phyloP scores from a whole-genome alignment of 2,797 vertebrate species.

The Clamator glandarius region DNA sequence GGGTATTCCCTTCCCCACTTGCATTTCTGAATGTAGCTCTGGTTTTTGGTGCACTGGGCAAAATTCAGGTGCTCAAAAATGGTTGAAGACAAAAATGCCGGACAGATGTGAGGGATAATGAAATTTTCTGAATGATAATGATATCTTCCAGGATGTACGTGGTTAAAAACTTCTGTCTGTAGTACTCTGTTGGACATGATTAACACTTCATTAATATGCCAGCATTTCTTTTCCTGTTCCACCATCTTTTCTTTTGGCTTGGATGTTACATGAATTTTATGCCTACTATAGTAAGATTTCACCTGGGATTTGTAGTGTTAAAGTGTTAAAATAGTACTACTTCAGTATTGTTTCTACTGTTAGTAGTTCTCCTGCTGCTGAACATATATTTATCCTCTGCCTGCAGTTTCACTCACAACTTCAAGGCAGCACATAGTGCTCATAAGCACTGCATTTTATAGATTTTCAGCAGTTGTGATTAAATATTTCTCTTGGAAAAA shows the following conservation, averaged over 20 bases:
- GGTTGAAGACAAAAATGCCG: background rate
- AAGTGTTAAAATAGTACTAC: background rate
- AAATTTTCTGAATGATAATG: background rate
- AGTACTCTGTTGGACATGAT: background rate
- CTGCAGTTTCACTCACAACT: conserved; percentile 6
- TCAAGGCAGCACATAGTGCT: conserved; percentile 3
- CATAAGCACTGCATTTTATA: conserved; percentile 24
- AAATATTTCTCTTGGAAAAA: background rate
- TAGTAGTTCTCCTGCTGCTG: background rate
- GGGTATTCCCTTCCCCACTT: background rate
- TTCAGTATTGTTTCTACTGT: background rate
- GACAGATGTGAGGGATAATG: background rate
- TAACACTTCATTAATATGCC: background rate
- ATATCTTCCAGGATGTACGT: background rate
- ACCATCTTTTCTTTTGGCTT: background rate
- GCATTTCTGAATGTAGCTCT: background rate
- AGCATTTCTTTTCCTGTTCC: background rate
- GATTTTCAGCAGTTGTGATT: conserved; percentile 5
- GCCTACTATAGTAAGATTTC: background rate
- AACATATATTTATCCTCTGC: background rate
- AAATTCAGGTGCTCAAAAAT: background rate
- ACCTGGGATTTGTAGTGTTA: background rate
- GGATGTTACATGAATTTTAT: background rate
- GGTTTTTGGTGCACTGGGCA: background rate
- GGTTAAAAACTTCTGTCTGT: background rate